Conservation (phyloP, 2,888 invertebrate species). For the Petrolisthes manimaculis region DNA sequence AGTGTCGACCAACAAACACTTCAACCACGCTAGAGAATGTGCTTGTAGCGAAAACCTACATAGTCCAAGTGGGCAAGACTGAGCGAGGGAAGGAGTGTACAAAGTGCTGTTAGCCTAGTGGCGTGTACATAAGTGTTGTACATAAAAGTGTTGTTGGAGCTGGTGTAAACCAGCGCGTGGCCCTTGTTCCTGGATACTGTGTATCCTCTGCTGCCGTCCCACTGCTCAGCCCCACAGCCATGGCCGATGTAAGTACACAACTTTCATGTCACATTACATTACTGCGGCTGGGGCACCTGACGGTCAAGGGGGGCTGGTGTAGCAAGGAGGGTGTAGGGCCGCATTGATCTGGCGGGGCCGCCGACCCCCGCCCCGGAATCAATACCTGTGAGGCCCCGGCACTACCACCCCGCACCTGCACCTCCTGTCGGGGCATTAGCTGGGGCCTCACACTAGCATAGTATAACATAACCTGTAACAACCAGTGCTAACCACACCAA, state of each 20-base stretch:
- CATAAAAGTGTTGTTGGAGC: constrained; percentile 42
- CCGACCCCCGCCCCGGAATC: constrained; percentile 35
- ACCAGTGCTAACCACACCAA: too few species aligned
- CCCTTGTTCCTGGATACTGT: constrained; percentile 57
- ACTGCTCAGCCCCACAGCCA: constrained; percentile 46
- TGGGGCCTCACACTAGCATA: neutral
- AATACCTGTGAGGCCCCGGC: constrained; percentile 34
- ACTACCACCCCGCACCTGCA: constrained; percentile 5
- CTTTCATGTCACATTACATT: neutral
- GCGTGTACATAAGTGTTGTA: constrained; percentile 58
- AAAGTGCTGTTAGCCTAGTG: constrained; percentile 54
- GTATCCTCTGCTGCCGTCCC: constrained; percentile 63
- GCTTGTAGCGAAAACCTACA: constrained; percentile 58
- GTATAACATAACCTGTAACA: neutral
- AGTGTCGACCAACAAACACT: constrained; percentile 54
- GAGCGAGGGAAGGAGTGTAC: constrained; percentile 52
- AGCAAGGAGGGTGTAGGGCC: constrained; percentile 16
- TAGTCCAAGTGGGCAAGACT: constrained; percentile 52
- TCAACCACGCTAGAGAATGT: constrained; percentile 49
- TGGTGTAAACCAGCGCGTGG: constrained; percentile 52
- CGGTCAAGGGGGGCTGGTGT: neutral
- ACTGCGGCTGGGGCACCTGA: neutral
- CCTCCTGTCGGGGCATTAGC: neutral
- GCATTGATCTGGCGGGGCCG: constrained; percentile 46
- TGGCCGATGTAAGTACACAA: constrained; percentile 55